These are phyloP conservation scores for Dexiosoma caninum DNA, from an alignment of 2,888 invertebrate genomes.

Conservation along the genomic window DNA sequence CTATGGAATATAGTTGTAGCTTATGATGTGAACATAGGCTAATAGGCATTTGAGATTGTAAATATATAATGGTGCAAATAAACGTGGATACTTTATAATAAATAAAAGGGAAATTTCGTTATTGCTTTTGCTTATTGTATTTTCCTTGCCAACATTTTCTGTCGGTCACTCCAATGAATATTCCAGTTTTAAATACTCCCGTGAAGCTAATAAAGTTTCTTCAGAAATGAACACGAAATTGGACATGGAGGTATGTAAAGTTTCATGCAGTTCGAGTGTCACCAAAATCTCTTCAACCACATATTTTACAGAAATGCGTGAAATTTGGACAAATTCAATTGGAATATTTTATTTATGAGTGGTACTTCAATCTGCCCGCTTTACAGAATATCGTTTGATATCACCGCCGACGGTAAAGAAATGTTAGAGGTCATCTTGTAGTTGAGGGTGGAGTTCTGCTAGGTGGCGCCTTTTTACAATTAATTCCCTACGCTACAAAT, in stretches of 20 bases:
- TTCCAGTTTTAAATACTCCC: conserved; percentile 90
- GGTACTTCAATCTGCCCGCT: conserved; percentile 95
- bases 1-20: too few species aligned
- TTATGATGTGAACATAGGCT: too few species aligned
- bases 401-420: conserved; percentile 89
- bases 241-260: conserved; percentile 58
- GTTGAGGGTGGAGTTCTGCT: conserved; percentile 97
- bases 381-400: conserved; percentile 94
- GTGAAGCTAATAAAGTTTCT: conserved; percentile 79
- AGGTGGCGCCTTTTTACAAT: conserved; percentile 98
- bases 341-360: conserved; percentile 94
- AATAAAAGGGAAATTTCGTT: not conserved
- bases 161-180: conserved; percentile 80
- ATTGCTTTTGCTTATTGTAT: conserved; percentile 69
- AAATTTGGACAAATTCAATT: conserved; percentile 88
- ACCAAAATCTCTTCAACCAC: not conserved
- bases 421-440: conserved; percentile 90
- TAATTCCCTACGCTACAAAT: conserved; percentile 96
- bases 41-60: too few species aligned
- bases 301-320: conserved; percentile 69
- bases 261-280: not conserved
- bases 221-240: conserved; percentile 62
- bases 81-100: not conserved
- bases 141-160: conserved; percentile 75
- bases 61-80: not conserved